Evolutionary conservation across 2,888 invertebrate species (phyloP).

Genomic region (Argyra leucocephala): DNA sequence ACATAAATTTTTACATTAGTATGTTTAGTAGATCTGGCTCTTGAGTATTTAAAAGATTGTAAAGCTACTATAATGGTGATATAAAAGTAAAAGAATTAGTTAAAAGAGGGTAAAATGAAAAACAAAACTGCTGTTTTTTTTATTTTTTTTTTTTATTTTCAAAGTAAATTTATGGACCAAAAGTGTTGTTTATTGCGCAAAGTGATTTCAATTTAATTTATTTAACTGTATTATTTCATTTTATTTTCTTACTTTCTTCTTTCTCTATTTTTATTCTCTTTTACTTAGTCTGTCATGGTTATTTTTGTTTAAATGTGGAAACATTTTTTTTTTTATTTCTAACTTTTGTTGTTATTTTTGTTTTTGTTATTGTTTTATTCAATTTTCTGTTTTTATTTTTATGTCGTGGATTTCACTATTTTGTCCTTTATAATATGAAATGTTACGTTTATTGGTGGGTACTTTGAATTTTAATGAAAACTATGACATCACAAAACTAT

Average conservation of each 20-base stretch:
- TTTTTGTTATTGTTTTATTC: not conserved
- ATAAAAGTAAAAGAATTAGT: conserved; percentile 1
- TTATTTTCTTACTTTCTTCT: not conserved
- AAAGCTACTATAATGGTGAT: not conserved
- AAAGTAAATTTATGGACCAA: conserved; percentile 4
- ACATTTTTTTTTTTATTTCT: not conserved
- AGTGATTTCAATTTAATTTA: conserved; percentile 9
- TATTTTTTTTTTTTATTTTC: not conserved
- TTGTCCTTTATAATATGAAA: no score
- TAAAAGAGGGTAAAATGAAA: not conserved
- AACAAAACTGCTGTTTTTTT: not conserved
- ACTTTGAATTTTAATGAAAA: no score
- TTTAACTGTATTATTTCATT: not conserved
- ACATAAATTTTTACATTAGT: no score
- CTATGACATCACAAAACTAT: no score
- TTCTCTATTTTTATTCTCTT: not conserved
- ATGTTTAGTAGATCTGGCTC: not conserved
- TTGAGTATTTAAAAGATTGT: not conserved
- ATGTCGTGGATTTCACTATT: no score
- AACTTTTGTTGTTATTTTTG: not conserved
- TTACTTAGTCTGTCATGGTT: not conserved
- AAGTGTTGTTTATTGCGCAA: conserved; percentile 8
- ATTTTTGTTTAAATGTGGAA: no score
- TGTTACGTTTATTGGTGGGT: no score
- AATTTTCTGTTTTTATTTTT: not conserved